Conservation (phyloP, 2,113 vertebrate genomes). For the Boulengeromyrus knoepffleri region DNA sequence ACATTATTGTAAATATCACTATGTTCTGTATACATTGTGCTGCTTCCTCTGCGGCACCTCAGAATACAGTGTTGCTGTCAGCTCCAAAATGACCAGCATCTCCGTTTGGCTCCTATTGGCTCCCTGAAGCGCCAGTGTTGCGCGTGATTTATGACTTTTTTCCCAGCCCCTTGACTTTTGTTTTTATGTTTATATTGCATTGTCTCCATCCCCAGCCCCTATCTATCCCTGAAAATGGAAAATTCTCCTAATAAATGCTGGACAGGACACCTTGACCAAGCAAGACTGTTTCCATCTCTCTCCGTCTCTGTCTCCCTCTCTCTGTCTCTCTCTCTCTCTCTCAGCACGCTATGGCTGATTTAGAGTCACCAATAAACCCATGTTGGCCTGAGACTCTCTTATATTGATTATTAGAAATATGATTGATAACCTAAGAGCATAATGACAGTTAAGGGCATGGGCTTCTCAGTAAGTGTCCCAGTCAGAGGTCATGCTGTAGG, state of each 20-base stretch:
- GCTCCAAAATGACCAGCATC: not conserved
- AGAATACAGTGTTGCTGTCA: not conserved
- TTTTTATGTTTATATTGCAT: conserved; percentile 3
- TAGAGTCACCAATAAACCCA: not conserved
- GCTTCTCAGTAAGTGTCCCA: not conserved
- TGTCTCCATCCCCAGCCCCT: not conserved
- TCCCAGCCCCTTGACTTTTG: not conserved
- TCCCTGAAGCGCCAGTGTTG: not conserved
- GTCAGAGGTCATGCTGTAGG: not conserved
- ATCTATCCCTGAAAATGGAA: not conserved
- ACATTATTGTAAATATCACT: not conserved
- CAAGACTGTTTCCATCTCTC: not conserved
- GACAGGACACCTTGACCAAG: not conserved
- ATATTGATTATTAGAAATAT: conserved; percentile 2
- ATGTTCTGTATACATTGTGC: not conserved
- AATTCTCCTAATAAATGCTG: not conserved
- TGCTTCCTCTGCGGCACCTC: not conserved
- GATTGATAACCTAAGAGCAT: not conserved
- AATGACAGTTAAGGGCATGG: not conserved
- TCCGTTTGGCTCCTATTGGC: not conserved
- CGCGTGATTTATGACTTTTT: not conserved
- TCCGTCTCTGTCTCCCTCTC: not conserved
- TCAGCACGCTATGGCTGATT: not conserved
- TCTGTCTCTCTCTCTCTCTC: not conserved
- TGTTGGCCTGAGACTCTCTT: not conserved